Base-by-base conservation (phyloP, 53 echinoderm and acorn worm species). In the Zoroaster sp. region DNA sequence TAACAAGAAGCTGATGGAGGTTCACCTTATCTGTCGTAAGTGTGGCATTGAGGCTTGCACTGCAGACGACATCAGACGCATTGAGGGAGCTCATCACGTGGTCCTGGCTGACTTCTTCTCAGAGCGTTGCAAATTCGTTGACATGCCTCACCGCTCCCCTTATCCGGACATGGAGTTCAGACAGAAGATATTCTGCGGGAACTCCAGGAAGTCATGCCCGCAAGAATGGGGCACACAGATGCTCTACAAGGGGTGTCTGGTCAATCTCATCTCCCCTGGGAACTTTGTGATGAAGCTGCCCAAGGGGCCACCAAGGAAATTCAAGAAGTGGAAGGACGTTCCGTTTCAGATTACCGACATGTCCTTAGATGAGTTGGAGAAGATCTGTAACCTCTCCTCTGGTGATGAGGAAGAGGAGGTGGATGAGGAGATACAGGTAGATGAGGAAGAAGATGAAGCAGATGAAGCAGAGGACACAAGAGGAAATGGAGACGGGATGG, bases 321-420 rank as follows among this genome's bases (percentile, higher is more conserved):
- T 75, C 28, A 92, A 87, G 92, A 92, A 95, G 83, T 95, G 95
- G 95, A 93, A 93, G 73, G 92, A 93, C 34, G 93, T 91, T 1
- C 87, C 92, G 17, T 95, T 93, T 87, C 74, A 59, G 43, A 54
- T 95, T 15, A 4, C 45, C 0, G 49, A 41, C 1, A 66, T 95
- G 23, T 41, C 77, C 3, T 0, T 88, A 11, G 92, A 92, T 34
- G 93, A 92, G 75, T 30, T 94, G 71, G 78, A 86, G 35, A 86
- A 91, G 46, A 69, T 77, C 28, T 28, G 76, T 53, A 91, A 87
- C 55, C 7, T 18, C 1, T 49, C 53, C 2, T 6, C 3, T 2
- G 80, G 34, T 0, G 39, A 47, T 55, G 70, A 68, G 0, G 79
- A 80, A 1, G 80, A 89, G 2, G 52, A 67, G 1, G 88, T 67